Evolutionary conservation across 2,113 vertebrate genomes (phyloP).

Genomic region (Pygoscelis adeliae): DNA sequence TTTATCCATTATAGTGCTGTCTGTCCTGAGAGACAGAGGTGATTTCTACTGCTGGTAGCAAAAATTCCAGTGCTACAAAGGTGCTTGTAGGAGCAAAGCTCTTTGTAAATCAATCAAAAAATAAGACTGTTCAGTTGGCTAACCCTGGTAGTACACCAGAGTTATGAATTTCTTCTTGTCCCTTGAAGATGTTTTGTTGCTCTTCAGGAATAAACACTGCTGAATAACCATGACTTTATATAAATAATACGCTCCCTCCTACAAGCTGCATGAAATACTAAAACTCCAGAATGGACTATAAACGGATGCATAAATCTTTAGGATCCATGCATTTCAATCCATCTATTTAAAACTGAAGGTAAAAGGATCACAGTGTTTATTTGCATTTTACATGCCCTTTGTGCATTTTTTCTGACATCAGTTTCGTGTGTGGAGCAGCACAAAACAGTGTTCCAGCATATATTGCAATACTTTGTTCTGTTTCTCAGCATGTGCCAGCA

Average conservation of each 20-base stretch:
- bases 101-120: neutral
- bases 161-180: constrained; percentile 29
- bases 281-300: constrained; percentile 30
- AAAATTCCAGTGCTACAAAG: neutral
- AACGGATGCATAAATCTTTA: constrained; percentile 25
- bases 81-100: neutral
- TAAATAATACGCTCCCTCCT: constrained; percentile 46
- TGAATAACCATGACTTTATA: constrained; percentile 54
- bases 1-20: neutral
- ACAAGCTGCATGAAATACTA: constrained; percentile 26
- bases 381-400: neutral
- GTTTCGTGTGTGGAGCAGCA: constrained; percentile 4
- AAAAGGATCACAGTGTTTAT: constrained; percentile 24
- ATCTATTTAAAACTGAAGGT: constrained; percentile 40
- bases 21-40: neutral
- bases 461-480: constrained; percentile 6
- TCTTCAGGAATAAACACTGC: constrained; percentile 50
- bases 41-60: neutral
- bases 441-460: neutral
- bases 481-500: neutral
- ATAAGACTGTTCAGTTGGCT: neutral
- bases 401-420: constrained; percentile 23
- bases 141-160: neutral
- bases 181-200: constrained; percentile 1
- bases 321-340: constrained; percentile 11